Conservation (phyloP, 2,113 vertebrate species). For the Perca flavescens region DNA sequence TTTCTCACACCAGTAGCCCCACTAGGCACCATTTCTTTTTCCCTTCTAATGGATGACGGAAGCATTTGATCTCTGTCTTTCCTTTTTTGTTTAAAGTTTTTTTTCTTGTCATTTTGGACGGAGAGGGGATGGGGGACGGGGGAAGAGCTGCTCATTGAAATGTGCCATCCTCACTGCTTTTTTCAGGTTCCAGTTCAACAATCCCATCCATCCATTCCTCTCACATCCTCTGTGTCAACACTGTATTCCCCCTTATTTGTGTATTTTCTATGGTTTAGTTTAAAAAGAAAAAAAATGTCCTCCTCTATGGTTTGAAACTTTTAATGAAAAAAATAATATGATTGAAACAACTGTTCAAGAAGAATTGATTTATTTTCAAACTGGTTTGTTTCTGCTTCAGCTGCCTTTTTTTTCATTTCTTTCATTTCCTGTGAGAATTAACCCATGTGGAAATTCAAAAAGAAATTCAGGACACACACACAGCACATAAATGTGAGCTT, state of each 20-base stretch:
- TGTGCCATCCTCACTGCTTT: constrained; percentile 76
- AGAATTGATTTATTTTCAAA: constrained; percentile 58
- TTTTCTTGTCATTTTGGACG: constrained; percentile 44
- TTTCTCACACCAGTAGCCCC: constrained; percentile 75
- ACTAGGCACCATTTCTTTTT: constrained; percentile 64
- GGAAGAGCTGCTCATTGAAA: constrained; percentile 74
- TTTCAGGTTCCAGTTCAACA: constrained; percentile 62
- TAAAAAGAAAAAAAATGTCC: constrained; percentile 46
- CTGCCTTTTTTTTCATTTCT: constrained; percentile 41
- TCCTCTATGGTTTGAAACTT: constrained; percentile 59
- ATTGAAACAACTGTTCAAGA: constrained; percentile 66
- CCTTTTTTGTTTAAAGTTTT: constrained; percentile 18
- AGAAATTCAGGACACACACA: constrained; percentile 35
- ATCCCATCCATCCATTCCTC: constrained; percentile 41
- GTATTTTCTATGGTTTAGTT: constrained; percentile 71
- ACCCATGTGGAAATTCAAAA: constrained; percentile 51
- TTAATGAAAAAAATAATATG: constrained; percentile 67
- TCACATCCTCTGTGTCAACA: constrained; percentile 57
- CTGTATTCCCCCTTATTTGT: constrained; percentile 51
- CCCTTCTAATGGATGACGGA: constrained; percentile 71
- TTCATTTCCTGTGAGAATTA: constrained; percentile 58
- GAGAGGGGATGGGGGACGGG: constrained; percentile 13
- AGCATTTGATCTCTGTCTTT: constrained; percentile 51
- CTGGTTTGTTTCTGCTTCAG: constrained; percentile 57
- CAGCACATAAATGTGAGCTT: constrained; percentile 58